phyloP scores from a whole-genome alignment of 2,888 invertebrate genomes.

The Siphlonurus alternatus region DNA sequence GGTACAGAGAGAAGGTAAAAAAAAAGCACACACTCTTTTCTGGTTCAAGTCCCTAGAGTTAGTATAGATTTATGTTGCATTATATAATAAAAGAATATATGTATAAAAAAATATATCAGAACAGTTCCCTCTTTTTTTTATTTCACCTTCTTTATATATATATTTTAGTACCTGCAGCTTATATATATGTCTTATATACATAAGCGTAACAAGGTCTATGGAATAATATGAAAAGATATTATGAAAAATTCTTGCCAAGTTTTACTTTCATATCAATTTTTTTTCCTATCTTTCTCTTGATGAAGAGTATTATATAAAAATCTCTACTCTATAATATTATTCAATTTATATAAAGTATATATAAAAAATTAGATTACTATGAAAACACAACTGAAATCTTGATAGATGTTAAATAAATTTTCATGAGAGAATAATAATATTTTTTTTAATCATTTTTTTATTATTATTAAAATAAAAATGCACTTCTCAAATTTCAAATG shows the following conservation, averaged over 20 bases:
- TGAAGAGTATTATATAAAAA: neutral
- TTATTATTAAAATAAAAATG: too few species aligned
- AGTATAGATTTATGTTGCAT: neutral
- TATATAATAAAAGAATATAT: neutral
- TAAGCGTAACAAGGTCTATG: neutral
- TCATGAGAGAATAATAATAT: neutral
- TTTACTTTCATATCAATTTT: neutral
- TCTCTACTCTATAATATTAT: neutral
- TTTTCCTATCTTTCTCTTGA: neutral
- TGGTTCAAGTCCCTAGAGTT: neutral
- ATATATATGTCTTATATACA: neutral
- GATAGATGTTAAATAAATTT: neutral
- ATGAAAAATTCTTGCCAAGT: neutral
- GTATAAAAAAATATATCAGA: neutral
- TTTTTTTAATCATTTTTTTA: too few species aligned
- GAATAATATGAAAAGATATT: neutral
- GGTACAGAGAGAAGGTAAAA: neutral
- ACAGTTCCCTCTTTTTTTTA: too few species aligned
- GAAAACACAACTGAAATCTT: neutral
- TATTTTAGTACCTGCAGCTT: neutral
- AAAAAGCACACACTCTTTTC: too few species aligned
- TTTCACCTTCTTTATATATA: too few species aligned
- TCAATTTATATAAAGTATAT: neutral
- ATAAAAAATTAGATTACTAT: neutral
- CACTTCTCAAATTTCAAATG: too few species aligned